phyloP scores from a whole-genome alignment of 2,113 vertebrate species.

The Apodemus speciosus region DNA sequence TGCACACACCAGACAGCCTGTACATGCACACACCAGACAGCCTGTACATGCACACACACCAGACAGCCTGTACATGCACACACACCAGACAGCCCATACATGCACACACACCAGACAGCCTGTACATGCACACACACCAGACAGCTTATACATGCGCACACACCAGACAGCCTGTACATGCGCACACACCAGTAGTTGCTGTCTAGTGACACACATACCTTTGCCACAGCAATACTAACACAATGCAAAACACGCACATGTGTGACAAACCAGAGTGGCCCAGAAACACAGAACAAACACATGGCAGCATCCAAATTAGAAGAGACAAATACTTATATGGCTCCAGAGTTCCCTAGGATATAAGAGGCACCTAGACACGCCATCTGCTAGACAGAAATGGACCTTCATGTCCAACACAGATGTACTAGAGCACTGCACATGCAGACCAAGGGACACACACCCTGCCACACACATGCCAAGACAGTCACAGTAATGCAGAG shows the following conservation, averaged over 20 bases:
- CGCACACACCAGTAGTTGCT: neutral
- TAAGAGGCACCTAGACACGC: neutral
- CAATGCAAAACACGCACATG: neutral
- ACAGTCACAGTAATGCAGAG: neutral
- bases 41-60: too few relatives aligned
- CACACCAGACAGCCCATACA: too few relatives aligned
- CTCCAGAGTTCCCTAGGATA: neutral
- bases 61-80: too few relatives aligned
- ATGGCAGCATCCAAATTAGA: neutral
- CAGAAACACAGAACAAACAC: neutral
- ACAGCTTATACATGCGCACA: too few relatives aligned
- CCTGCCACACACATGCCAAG: neutral
- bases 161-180: too few relatives aligned
- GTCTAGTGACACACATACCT: neutral
- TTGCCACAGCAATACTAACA: neutral
- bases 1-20: too few relatives aligned
- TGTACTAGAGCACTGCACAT: too few relatives aligned
- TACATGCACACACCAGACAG: too few relatives aligned
- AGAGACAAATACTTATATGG: neutral
- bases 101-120: too few relatives aligned
- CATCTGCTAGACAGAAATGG: neutral
- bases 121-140: too few relatives aligned
- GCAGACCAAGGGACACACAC: neutral
- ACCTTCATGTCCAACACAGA: too few relatives aligned
- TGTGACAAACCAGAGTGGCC: neutral